Conservation (phyloP, 2,113 vertebrate species). For the Galbula dea region DNA sequence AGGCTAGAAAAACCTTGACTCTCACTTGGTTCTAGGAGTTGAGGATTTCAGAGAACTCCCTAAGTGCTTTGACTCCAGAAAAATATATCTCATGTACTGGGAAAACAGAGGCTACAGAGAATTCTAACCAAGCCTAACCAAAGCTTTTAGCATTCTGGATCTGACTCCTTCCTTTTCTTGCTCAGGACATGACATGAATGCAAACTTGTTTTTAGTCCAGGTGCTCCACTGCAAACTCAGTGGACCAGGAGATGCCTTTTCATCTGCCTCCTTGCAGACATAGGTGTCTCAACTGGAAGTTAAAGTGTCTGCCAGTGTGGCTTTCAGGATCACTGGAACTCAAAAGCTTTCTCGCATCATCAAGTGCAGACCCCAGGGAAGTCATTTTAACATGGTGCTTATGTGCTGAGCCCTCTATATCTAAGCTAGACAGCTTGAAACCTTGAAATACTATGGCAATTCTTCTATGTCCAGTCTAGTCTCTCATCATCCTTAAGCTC, state of each 20-base stretch:
- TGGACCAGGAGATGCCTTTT: background rate
- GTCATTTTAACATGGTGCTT: conserved; percentile 30
- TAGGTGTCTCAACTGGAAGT: background rate
- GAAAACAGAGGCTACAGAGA: background rate
- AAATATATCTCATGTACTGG: background rate
- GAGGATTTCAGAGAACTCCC: background rate
- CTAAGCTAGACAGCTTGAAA: conserved; percentile 46
- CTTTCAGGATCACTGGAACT: conserved; percentile 29
- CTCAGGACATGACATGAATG: background rate
- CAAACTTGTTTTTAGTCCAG: background rate
- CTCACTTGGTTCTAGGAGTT: background rate
- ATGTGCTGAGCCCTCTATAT: conserved; percentile 14
- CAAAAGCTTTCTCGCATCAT: conserved; percentile 1
- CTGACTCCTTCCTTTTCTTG: background rate
- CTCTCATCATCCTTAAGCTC: background rate
- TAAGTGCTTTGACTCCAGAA: background rate
- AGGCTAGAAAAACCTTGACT: rapidly evolving
- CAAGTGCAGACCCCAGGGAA: conserved; percentile 21
- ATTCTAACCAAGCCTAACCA: background rate
- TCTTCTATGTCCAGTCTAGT: conserved; percentile 12
- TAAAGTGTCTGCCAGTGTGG: background rate
- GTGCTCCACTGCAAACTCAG: background rate
- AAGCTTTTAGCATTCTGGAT: background rate
- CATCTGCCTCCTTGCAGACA: background rate
- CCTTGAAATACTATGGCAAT: conserved; percentile 5